Evolutionary conservation across 2,113 vertebrate genomes (phyloP).

Genomic region (Sorex fumeus): DNA sequence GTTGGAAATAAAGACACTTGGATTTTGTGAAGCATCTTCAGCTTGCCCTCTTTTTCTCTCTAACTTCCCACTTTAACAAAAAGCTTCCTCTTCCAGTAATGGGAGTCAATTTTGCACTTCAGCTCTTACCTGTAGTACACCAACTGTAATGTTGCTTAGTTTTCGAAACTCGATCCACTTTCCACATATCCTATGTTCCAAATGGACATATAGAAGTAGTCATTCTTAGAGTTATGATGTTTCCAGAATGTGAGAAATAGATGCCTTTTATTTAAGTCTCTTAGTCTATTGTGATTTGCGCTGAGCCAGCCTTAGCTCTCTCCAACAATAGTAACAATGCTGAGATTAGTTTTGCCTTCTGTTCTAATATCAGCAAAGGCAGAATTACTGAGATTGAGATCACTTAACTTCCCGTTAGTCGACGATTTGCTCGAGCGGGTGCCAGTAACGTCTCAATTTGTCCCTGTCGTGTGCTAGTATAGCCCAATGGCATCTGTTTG

Average conservation of each 20-base stretch:
- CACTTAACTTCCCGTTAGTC: too few species aligned
- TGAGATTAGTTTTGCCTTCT: accelerated
- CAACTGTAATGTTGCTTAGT: background rate
- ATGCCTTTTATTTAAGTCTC: background rate
- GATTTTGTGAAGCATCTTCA: background rate
- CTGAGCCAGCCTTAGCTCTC: background rate
- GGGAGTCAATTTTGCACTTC: accelerated
- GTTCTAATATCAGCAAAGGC: accelerated
- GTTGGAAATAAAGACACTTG: background rate
- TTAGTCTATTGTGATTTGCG: background rate
- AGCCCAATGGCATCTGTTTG: too few species aligned
- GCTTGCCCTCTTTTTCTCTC: background rate
- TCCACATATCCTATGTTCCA: too few species aligned
- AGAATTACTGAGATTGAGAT: background rate
- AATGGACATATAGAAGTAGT: too few species aligned
- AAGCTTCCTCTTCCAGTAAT: background rate
- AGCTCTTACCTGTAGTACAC: accelerated
- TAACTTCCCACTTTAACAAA: background rate
- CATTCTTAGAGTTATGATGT: too few species aligned
- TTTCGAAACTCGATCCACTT: too few species aligned
- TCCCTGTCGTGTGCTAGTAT: too few species aligned
- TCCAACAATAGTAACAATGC: background rate
- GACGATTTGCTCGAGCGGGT: too few species aligned
- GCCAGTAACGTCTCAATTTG: too few species aligned
- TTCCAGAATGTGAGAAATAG: background rate